Conservation (phyloP, 2,113 vertebrate genomes). For the Hemiprocne comata region DNA sequence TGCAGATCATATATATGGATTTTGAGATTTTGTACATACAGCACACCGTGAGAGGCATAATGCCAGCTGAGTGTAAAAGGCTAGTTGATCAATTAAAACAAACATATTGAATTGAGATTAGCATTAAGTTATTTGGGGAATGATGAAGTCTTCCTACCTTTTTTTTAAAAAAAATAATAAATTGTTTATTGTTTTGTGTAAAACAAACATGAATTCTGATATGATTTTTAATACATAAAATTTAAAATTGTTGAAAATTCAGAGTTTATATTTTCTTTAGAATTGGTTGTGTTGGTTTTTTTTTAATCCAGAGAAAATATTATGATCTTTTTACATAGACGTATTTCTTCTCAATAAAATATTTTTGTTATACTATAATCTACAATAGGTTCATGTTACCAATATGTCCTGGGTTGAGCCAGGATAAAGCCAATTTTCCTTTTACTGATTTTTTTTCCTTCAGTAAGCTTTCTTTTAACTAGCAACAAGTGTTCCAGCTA, state of each 20-base stretch:
- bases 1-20: background rate
- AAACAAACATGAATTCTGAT: background rate
- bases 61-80: background rate
- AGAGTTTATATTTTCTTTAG: background rate
- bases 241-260: background rate
- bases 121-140: background rate
- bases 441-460: too few relatives aligned
- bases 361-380: background rate
- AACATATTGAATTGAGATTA: background rate
- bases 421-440: too few relatives aligned
- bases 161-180: too few relatives aligned
- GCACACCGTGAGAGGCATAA: background rate
- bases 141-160: background rate
- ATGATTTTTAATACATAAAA: background rate
- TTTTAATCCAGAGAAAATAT: background rate
- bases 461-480: too few relatives aligned
- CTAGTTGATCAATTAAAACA: constrained; percentile 7
- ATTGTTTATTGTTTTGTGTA: background rate
- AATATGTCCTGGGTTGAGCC: too few relatives aligned
- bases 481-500: too few relatives aligned
- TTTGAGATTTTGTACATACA: background rate
- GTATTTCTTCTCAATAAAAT: background rate
- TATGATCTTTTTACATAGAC: background rate
- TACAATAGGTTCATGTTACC: background rate
- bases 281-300: background rate